phyloP scores from a whole-genome alignment of 2,797 vertebrate species.

The Enteromius treurensis region DNA sequence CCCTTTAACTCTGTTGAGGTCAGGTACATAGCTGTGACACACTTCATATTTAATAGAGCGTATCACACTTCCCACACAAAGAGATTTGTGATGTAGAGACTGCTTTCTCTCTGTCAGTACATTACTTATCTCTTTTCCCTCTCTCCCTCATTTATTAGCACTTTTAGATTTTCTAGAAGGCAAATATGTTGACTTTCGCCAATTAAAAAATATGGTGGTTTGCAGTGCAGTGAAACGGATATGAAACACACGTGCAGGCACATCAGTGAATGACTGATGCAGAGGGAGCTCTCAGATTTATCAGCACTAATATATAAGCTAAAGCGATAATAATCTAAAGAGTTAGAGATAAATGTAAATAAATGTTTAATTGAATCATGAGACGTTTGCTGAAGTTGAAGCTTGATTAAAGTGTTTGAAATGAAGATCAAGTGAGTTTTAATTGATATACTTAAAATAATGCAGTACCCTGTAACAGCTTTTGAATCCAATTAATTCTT shows the following conservation, averaged over 20 bases:
- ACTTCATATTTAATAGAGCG: neutral
- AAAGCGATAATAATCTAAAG: neutral
- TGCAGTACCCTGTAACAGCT: neutral
- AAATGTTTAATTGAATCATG: neutral
- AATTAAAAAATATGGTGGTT: constrained; percentile 7
- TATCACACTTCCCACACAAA: constrained; percentile 6
- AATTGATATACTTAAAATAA: constrained; percentile 9
- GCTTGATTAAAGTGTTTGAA: constrained; percentile 1
- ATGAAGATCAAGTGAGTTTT: constrained; percentile 15
- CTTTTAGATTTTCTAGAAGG: neutral
- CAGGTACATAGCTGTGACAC: neutral
- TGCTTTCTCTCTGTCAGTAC: neutral
- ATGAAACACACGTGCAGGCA: constrained; percentile 3
- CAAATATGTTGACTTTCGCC: neutral
- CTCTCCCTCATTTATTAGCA: neutral
- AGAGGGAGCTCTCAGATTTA: neutral
- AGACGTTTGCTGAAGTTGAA: neutral
- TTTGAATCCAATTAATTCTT: constrained; percentile 31
- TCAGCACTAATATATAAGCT: neutral
- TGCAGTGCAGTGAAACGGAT: neutral
- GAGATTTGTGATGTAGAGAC: constrained; percentile 24
- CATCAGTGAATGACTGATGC: neutral
- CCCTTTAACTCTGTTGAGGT: neutral
- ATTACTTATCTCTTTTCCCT: constrained; percentile 9
- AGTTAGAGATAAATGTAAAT: neutral